Conservation (phyloP, 35 echinoderm and acorn worm genomes). For the Strongylocentrotus purpuratus region DNA sequence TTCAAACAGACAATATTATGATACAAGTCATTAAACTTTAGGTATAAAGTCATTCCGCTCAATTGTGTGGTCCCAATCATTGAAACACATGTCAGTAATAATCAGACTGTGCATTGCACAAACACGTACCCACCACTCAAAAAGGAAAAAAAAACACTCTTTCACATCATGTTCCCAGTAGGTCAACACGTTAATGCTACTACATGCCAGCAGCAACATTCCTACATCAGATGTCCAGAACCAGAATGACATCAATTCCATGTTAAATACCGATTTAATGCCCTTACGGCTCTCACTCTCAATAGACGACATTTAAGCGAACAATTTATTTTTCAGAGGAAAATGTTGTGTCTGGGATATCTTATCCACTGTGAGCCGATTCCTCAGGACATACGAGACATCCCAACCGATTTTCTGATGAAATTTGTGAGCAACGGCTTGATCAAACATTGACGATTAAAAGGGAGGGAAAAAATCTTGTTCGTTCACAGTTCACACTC, state of each 20-base stretch:
- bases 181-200: conserved; percentile 6
- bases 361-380: neutral
- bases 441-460: neutral
- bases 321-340: neutral
- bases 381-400: neutral
- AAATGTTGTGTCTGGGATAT: conserved; percentile 3
- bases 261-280: neutral
- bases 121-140: neutral
- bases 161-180: neutral
- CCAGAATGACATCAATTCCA: neutral
- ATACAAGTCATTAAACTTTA: neutral
- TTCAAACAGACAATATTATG: no score
- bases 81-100: conserved; percentile 5
- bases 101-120: neutral
- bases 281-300: neutral
- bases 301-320: neutral
- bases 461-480: neutral
- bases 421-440: neutral
- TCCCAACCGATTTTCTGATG: neutral
- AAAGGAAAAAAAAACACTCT: neutral
- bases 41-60: neutral
- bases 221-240: neutral
- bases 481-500: neutral
- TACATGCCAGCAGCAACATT: neutral
- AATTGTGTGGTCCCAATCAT: neutral